Base-by-base conservation (phyloP, 2,113 vertebrate species). In the Sminthopsis crassicaudata region DNA sequence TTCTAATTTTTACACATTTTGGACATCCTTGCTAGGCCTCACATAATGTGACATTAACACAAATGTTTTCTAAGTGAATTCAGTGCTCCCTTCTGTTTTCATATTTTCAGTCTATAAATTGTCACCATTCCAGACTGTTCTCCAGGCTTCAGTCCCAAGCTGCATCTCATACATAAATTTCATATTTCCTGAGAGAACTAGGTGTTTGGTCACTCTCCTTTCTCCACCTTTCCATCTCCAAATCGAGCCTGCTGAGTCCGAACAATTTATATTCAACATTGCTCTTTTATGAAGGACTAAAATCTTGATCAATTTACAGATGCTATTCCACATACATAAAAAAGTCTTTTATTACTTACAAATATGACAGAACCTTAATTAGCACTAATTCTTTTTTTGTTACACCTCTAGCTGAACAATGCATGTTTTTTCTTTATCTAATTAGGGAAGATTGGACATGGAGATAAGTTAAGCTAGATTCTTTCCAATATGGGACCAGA, bases 91-190 rank as follows among this genome's bases (percentile, higher is more conserved):
- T 48, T 42, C 8, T 53, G 12, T 88, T 89, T 52, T 84, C 91
- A 46, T 24, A 0, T 53, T 94, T 93, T 93, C 53, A 91, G 93
- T 89, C 93, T 92, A 88, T 96, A 96, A 97, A 96, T 96, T 52
- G 26, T 90, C 8, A 16, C 0, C 8, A 26, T 94, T 92, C 67
- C 88, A 0, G 0, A 84, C 30, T 91, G 26, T 54, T 95, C 2
- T 26, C 46, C 4, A 90, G 94, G 91, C 46, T 94, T 54, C n/a
- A 25, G 36, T 36, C 76, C 90, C 89, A 67, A 5, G 0, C 91
- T n/a, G 0, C 6, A 24, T 25, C 0, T 0, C 10, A 11, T 36
- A 55, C 91, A 89, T 54, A 91, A 92, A 94, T 11, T n/a, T 53
- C n/a, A 2, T n/a, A 3, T 53, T 53, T 94, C 92, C 67, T 36